Base-by-base conservation (phyloP, 2,113 vertebrate genomes). In the Rattus rattus region DNA sequence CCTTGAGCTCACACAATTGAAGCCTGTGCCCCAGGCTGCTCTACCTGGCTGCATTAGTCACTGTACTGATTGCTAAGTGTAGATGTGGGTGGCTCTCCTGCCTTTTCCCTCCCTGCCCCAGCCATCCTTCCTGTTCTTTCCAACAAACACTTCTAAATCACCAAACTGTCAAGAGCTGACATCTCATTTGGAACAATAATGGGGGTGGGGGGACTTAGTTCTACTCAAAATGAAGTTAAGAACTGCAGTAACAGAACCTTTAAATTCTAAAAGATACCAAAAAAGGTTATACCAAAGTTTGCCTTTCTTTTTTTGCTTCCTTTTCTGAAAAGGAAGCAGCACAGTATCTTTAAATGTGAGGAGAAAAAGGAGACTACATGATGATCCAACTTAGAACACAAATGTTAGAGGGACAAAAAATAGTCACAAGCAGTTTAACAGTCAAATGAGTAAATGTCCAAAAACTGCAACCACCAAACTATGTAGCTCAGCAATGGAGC, bases 111-210 rank as follows among this genome's bases (percentile, higher is more conserved):
- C 92, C 65, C 89, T 90, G 72, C 83, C 84, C 70, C n/a, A 81
- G 33, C 87, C 90, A 67, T 75, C 81, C 94, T 96, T 92, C 70
- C 85, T 94, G 85, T 30, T 87, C 94, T 81, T 80, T 94, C 81
- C 97, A 94, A 63, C 95, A 94, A 91, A 91, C 70, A 76, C 54
- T 0, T 86, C 86, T 88, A 94, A 94, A 84, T 95, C 92, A 76
- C 96, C 91, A 56, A 49, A 94, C 95, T 93, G 77, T 91, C 92
- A 91, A 90, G 67, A 89, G 61, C 61, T 97, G 89, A 93, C 89
- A 93, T 94, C 94, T 96, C 95, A 30, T 96, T 96, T 94, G n/a
- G 61, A 97, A 75, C 92, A 92, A 54, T 94, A 96, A 91, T 89
- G 63, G 93, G 43, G 54, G 19, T 4, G 0, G 28, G 33, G 84